Conservation (phyloP, 2,113 vertebrate genomes). For the Sigmodon hispidus region DNA sequence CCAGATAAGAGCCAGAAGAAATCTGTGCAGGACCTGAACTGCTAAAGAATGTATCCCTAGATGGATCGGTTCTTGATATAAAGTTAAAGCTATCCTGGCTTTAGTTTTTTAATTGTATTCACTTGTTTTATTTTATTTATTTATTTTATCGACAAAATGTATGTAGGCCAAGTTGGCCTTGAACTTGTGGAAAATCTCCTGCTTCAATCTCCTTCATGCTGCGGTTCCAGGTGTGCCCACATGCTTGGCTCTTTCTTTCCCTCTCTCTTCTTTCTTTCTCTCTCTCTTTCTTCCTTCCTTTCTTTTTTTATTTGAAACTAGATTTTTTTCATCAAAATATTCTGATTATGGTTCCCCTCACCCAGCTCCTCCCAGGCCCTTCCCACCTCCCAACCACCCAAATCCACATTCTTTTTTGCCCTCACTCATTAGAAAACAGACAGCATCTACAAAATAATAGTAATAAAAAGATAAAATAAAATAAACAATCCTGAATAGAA, state of each 20-base stretch:
- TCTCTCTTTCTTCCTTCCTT: too few relatives aligned
- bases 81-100: not conserved
- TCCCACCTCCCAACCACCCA: too few relatives aligned
- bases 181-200: not conserved
- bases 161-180: not conserved
- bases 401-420: not conserved
- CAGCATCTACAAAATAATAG: not conserved
- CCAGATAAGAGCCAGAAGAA: rapidly evolving
- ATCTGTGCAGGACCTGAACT: not conserved
- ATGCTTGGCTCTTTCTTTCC: not conserved
- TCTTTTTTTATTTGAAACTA: not conserved
- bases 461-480: not conserved
- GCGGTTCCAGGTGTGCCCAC: not conserved
- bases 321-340: not conserved
- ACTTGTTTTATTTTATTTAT: not conserved
- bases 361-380: not conserved
- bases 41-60: rapidly evolving
- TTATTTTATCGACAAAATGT: not conserved
- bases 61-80: not conserved
- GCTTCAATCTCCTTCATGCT: not conserved
- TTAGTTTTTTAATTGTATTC: not conserved
- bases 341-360: not conserved
- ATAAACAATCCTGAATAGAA: not conserved
- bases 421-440: not conserved
- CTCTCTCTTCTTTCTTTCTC: not conserved